Percentiles rank a stretch among this genome's conserved stretches.
phyloP scores from a whole-genome alignment of 2,888 invertebrate species.

The Chesias legatella region DNA sequence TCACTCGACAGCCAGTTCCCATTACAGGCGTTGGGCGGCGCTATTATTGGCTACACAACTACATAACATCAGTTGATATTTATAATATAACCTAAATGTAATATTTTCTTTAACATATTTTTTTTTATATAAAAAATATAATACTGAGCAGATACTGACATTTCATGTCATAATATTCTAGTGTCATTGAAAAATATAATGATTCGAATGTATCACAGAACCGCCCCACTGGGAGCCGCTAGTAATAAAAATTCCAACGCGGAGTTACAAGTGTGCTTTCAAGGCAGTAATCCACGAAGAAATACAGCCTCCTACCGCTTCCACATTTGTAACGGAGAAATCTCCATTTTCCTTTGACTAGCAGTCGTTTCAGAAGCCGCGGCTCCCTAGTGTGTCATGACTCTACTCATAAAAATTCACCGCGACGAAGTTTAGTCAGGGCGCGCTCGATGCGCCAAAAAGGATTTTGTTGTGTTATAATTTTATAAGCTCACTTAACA shows the following conservation, averaged over 20 bases:
- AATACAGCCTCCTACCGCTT: conserved; percentile 70
- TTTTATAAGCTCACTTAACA: conserved; percentile 44
- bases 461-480: conserved; percentile 53
- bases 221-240: conserved; percentile 61
- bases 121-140: no score
- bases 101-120: no score
- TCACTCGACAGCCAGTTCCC: no score
- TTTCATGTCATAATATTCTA: no score
- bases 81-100: no score
- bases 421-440: conserved; percentile 55
- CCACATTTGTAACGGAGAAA: conserved; percentile 76
- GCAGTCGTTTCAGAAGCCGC: conserved; percentile 71
- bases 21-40: no score
- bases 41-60: no score
- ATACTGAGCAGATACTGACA: no score
- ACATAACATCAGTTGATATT: no score
- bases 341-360: conserved; percentile 78
- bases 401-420: conserved; percentile 76
- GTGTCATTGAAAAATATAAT: conserved; percentile 57
- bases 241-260: conserved; percentile 71
- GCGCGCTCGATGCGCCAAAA: conserved; percentile 40
- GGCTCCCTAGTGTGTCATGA: conserved; percentile 69
- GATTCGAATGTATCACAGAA: conserved; percentile 65
- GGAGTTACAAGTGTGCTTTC: conserved; percentile 66
- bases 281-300: conserved; percentile 74